Conservation (phyloP, 2,888 invertebrate species). For the Liposcelis brunnea region DNA sequence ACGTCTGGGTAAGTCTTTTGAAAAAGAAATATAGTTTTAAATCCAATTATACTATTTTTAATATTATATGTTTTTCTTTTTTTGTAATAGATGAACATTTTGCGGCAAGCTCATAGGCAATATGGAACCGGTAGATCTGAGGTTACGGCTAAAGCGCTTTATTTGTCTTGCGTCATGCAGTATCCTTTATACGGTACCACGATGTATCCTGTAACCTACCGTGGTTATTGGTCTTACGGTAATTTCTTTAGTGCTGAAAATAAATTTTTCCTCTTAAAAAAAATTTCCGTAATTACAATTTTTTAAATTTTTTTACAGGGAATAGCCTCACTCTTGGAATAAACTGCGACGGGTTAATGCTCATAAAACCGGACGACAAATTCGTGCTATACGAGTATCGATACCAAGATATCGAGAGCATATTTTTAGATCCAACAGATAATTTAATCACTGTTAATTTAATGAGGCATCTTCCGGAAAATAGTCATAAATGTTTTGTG, state of each 20-base stretch:
- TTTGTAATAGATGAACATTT: constrained; percentile 52
- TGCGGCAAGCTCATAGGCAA: constrained; percentile 74
- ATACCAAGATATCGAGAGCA: constrained; percentile 78
- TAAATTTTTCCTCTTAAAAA: constrained; percentile 1
- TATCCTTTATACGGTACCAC: constrained; percentile 84
- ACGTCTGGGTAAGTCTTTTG: constrained; percentile 52
- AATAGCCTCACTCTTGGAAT: constrained; percentile 57
- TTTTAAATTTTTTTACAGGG: constrained; percentile 23
- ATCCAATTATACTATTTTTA: background rate
- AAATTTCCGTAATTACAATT: too few relatives aligned
- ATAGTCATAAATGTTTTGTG: constrained; percentile 69
- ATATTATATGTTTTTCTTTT: constrained; percentile 15
- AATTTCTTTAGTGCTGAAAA: constrained; percentile 21
- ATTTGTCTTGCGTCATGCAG: constrained; percentile 90
- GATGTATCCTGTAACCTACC: constrained; percentile 74
- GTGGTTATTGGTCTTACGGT: constrained; percentile 88
- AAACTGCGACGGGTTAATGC: constrained; percentile 76
- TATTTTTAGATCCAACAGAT: constrained; percentile 81
- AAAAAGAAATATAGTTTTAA: background rate
- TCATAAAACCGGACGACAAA: constrained; percentile 84
- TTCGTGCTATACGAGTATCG: constrained; percentile 80
- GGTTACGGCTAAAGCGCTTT: constrained; percentile 80
- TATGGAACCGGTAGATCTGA: constrained; percentile 87
- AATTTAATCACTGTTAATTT: constrained; percentile 80
- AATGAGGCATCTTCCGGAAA: constrained; percentile 37